Evolutionary conservation across 2,797 vertebrate genomes (phyloP).

Genomic region (Phyllotis vaccarum): DNA sequence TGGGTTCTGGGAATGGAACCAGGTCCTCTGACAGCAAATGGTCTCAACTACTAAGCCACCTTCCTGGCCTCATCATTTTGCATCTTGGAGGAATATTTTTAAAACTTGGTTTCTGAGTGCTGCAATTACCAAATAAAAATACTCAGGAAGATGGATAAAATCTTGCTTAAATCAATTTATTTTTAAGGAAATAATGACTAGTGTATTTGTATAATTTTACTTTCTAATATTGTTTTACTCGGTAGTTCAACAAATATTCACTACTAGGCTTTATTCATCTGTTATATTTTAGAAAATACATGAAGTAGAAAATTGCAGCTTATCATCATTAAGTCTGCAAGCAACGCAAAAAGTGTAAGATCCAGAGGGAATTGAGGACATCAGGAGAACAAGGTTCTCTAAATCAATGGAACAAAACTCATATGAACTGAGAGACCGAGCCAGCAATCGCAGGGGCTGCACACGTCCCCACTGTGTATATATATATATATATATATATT

Average conservation of each 20-base stretch:
- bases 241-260: constrained; percentile 11
- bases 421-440: not conserved
- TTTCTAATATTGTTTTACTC: constrained; percentile 16
- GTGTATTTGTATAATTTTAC: constrained; percentile 2
- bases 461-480: too few species aligned
- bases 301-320: not conserved
- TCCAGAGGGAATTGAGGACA: not conserved
- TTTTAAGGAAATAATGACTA: not conserved
- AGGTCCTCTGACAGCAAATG: not conserved
- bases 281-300: not conserved
- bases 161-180: not conserved
- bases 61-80: not conserved
- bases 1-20: not conserved
- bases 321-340: constrained; percentile 38
- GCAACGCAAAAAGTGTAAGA: not conserved
- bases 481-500: not conserved
- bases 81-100: not conserved
- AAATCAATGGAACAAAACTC: not conserved
- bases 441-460: too few species aligned
- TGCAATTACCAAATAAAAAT: not conserved
- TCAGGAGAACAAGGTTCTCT: not conserved
- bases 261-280: not conserved
- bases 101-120: not conserved
- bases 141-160: not conserved
- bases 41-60: not conserved